Conservation (phyloP, 2,113 vertebrate species). For the Ceyx cyanopectus region DNA sequence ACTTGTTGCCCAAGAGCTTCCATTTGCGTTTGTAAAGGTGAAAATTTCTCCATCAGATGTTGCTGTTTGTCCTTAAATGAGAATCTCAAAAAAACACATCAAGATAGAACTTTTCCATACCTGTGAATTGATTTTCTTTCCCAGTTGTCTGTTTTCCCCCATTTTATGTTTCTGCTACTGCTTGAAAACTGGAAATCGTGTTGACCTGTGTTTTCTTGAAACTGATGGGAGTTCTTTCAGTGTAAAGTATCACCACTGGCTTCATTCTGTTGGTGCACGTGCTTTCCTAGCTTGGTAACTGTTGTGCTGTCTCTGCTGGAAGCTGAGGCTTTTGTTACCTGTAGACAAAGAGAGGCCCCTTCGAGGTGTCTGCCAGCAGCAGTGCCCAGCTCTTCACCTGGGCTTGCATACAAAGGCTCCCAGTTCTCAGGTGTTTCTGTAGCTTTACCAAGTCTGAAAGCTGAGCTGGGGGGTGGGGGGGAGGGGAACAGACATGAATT, state of each 20-base stretch:
- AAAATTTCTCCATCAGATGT: not conserved
- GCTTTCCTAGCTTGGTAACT: not conserved
- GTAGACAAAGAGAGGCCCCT: constrained; percentile 55
- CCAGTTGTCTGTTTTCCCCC: not conserved
- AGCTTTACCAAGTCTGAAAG: constrained; percentile 50
- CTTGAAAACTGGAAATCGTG: not conserved
- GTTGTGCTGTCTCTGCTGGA: constrained; percentile 22
- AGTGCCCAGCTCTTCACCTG: constrained; percentile 23
- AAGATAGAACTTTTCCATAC: not conserved
- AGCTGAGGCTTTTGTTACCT: constrained; percentile 57
- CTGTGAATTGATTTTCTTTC: not conserved
- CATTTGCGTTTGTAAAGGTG: not conserved
- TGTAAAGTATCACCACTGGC: not conserved
- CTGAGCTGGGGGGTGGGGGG: constrained; percentile 17
- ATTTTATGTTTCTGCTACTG: not conserved
- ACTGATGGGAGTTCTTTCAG: not conserved
- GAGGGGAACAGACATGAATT: not conserved
- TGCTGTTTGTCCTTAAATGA: not conserved
- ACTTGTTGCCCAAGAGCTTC: not conserved
- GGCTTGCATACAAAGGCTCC: constrained; percentile 58
- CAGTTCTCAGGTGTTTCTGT: constrained; percentile 47
- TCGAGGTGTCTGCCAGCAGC: constrained; percentile 26
- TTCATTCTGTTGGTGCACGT: not conserved
- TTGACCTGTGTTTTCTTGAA: not conserved
- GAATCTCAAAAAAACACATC: not conserved